Conservation (phyloP, 2,888 invertebrate genomes). For the Eupeodes latifasciatus region DNA sequence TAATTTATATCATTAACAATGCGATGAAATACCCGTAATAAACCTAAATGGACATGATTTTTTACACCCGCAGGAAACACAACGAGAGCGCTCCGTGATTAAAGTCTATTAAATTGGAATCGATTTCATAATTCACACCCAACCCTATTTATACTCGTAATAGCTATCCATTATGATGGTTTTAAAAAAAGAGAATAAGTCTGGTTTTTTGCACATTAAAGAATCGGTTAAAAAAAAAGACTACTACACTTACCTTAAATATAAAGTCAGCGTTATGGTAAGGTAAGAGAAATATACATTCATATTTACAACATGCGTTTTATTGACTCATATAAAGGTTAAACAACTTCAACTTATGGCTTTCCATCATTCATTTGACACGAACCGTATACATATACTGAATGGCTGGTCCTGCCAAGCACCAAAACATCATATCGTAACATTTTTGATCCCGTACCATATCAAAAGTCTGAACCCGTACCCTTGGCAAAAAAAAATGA, state of each 20-base stretch:
- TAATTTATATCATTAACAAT: conserved; percentile 49
- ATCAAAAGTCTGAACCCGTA: conserved; percentile 26
- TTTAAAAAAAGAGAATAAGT: neutral
- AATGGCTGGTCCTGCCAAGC: conserved; percentile 40
- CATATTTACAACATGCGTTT: conserved; percentile 48
- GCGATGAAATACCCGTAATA: conserved; percentile 57
- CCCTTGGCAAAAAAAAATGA: conserved; percentile 30
- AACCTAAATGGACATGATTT: conserved; percentile 61
- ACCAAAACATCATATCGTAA: conserved; percentile 13
- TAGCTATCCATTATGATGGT: conserved; percentile 19
- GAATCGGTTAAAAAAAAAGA: conserved; percentile 1
- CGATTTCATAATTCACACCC: conserved; percentile 55
- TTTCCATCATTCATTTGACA: conserved; percentile 64
- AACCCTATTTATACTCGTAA: conserved; percentile 16
- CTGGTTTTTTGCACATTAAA: neutral
- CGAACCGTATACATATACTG: conserved; percentile 26
- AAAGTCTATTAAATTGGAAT: conserved; percentile 58
- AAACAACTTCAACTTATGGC: conserved; percentile 69
- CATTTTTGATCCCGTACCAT: conserved; percentile 19
- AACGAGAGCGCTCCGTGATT: conserved; percentile 44
- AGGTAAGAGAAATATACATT: conserved; percentile 3
- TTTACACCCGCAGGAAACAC: conserved; percentile 18
- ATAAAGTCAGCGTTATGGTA: conserved; percentile 14
- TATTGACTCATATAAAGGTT: conserved; percentile 68
- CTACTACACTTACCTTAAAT: conserved; percentile 45